A percentile compares a stretch with the other conserved stretches of the same genome.
These are phyloP conservation scores for Spinibarbus caldwelli DNA, from an alignment of 2,797 vertebrate species.

Conservation along the genomic window DNA sequence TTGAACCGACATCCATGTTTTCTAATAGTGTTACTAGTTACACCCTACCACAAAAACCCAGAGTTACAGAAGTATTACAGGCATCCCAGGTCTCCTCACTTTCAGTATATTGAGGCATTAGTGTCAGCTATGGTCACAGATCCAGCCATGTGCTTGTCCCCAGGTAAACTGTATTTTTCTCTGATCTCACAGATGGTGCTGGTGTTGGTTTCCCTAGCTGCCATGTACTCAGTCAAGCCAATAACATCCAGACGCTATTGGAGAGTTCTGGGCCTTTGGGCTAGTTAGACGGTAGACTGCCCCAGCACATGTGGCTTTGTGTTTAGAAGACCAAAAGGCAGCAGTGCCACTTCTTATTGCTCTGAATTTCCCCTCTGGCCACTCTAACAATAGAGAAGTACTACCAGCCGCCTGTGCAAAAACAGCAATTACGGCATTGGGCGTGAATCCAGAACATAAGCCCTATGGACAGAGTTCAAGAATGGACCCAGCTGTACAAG, in stretches of 20 bases:
- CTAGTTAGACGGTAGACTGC: slow-evolving; percentile 30
- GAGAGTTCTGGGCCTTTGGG: slow-evolving; percentile 35
- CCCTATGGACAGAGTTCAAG: slow-evolving; percentile 56
- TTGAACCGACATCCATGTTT: too few species aligned
- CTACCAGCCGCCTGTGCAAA: slow-evolving; percentile 49
- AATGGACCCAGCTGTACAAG: slow-evolving; percentile 47
- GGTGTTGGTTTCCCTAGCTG: slow-evolving; percentile 41
- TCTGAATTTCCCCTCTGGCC: slow-evolving; percentile 49
- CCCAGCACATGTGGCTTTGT: slow-evolving; percentile 29
- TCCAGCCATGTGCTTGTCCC: slow-evolving; percentile 38
- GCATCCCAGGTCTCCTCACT: neutral
- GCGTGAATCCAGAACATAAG: slow-evolving; percentile 55
- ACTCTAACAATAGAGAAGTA: slow-evolving; percentile 56
- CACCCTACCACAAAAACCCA: neutral
- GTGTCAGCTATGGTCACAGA: slow-evolving; percentile 33
- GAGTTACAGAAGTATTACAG: neutral
- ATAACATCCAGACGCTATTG: slow-evolving; percentile 57
- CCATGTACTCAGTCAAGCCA: slow-evolving; percentile 55
- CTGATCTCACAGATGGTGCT: slow-evolving; percentile 44
- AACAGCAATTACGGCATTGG: slow-evolving; percentile 63
- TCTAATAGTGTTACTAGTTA: neutral
- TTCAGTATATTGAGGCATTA: neutral
- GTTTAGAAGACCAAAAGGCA: slow-evolving; percentile 40
- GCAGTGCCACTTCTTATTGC: slow-evolving; percentile 32
- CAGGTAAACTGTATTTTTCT: slow-evolving; percentile 40